Evolutionary conservation across 1,140 invertebrate species (phyloP).

Genomic region (Heliconius congener): DNA sequence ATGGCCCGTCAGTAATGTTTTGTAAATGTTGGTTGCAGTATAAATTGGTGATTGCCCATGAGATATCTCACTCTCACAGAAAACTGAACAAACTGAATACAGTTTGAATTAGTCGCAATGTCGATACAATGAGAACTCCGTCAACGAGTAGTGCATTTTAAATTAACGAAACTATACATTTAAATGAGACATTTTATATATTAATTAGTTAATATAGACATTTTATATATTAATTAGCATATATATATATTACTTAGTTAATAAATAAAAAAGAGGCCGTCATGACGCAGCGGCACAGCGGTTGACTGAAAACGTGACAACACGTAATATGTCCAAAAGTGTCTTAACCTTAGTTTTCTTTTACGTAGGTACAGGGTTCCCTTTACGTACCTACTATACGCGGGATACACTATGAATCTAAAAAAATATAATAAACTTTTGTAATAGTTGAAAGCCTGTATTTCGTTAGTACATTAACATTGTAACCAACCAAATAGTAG

Average conservation of each 20-base stretch:
- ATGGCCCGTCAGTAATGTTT: background rate
- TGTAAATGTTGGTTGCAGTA: background rate
- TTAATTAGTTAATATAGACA: no score
- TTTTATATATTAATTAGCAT: no score
- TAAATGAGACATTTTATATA: background rate
- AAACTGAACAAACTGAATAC: background rate
- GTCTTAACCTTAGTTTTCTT: no score
- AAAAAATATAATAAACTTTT: no score
- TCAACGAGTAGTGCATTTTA: background rate
- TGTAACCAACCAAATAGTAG: background rate
- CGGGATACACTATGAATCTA: no score
- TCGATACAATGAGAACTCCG: background rate
- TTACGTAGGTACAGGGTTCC: no score
- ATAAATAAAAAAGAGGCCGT: no score
- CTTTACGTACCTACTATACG: no score
- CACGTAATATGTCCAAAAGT: no score
- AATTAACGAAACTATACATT: background rate
- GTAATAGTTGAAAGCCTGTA: background rate
- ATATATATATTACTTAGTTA: no score
- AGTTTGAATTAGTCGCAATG: background rate
- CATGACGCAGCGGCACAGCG: no score
- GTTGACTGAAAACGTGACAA: no score
- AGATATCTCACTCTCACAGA: background rate
- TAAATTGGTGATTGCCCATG: background rate
- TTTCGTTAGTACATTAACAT: conserved; percentile 1